Percentiles rank a stretch among this genome's conserved stretches.
Conservation (phyloP, 2,888 invertebrate species). For the Drosophila picticornis region DNA sequence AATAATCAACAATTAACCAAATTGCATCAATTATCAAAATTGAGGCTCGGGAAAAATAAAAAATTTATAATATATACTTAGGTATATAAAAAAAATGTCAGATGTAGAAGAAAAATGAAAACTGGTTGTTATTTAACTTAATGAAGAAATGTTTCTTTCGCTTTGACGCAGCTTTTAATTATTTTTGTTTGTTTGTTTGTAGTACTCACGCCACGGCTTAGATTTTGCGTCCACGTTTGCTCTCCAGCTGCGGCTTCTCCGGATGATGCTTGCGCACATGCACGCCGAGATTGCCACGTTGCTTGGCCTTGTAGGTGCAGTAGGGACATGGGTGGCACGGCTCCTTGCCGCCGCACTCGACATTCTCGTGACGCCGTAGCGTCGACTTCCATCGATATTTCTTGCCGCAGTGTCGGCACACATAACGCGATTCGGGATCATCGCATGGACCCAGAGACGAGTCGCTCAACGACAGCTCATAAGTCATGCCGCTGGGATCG, state of each 20-base stretch:
- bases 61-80: conserved; percentile 22
- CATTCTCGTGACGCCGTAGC: conserved; percentile 92
- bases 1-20: conserved; percentile 76
- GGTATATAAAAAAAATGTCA: conserved; percentile 34
- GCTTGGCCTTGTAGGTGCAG: conserved; percentile 92
- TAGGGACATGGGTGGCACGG: conserved; percentile 93
- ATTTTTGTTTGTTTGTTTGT: conserved; percentile 27
- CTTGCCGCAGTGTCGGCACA: conserved; percentile 94
- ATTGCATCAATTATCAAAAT: conserved; percentile 46
- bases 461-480: conserved; percentile 84
- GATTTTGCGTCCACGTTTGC: conserved; percentile 84
- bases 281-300: conserved; percentile 92
- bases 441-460: conserved; percentile 84
- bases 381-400: conserved; percentile 95
- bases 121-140: conserved; percentile 53
- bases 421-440: conserved; percentile 88
- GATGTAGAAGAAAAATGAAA: conserved; percentile 47
- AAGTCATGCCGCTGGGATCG: conserved; percentile 81
- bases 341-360: conserved; percentile 93
- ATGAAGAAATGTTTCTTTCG: conserved; percentile 33
- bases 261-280: conserved; percentile 92
- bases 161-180: conserved; percentile 34
- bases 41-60: conserved; percentile 36
- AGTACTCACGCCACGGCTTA: conserved; percentile 64
- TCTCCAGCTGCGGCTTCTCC: conserved; percentile 85